Conservation (phyloP, 92 coral and sea anemone species). For the Epizoanthus scotinus region DNA sequence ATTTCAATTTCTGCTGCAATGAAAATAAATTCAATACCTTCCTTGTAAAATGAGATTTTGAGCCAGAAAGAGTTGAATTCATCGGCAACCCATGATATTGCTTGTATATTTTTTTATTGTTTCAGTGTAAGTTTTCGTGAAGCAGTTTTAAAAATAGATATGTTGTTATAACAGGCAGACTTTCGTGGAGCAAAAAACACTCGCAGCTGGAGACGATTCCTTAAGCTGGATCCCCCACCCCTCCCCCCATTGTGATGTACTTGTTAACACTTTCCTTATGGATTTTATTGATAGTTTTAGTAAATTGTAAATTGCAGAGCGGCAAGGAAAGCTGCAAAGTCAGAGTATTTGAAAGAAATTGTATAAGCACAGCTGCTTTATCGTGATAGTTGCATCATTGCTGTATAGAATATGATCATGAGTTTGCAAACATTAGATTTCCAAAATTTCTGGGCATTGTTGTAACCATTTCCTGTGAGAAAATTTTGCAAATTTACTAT, state of each 20-base stretch:
- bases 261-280: not conserved
- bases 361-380: not conserved
- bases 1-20: no score
- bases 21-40: no score
- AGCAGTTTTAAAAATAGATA: no score
- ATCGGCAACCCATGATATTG: not conserved
- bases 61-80: no score
- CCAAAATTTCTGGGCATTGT: not conserved
- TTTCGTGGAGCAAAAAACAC: no score
- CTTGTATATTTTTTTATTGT: constrained; percentile 5
- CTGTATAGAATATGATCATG: not conserved
- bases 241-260: not conserved
- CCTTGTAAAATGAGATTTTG: no score
- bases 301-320: not conserved
- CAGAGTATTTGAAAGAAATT: not conserved
- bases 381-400: not conserved
- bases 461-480: constrained; percentile 28
- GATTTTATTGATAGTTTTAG: not conserved
- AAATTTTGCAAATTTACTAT: constrained; percentile 40
- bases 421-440: not conserved
- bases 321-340: not conserved
- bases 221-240: no score
- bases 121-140: not conserved
- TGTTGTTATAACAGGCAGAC: no score
- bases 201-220: no score